These are phyloP conservation scores for Nycteola revayana DNA, from an alignment of 2,888 invertebrate genomes.

Conservation along the genomic window DNA sequence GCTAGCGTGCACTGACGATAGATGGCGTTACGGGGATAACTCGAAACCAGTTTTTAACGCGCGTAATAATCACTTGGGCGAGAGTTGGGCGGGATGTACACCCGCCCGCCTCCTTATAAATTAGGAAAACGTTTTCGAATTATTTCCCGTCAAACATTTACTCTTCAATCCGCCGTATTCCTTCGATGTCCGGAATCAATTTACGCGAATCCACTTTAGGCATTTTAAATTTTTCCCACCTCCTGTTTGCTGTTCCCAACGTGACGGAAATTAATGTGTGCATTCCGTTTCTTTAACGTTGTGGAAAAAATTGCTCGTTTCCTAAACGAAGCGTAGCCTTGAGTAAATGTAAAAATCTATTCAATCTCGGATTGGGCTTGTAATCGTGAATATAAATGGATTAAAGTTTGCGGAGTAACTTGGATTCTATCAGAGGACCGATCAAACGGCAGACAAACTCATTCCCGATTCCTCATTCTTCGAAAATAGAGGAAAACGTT, in stretches of 20 bases:
- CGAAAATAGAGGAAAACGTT: constrained; percentile 47
- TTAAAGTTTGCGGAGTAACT: constrained; percentile 50
- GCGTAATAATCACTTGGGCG: constrained; percentile 44
- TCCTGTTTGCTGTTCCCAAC: constrained; percentile 54
- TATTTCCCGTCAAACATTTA: constrained; percentile 68
- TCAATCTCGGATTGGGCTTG: constrained; percentile 48
- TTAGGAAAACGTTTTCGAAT: constrained; percentile 72
- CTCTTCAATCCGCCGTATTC: constrained; percentile 58
- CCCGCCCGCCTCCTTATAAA: constrained; percentile 54
- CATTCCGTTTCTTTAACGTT: constrained; percentile 53
- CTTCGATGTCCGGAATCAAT: constrained; percentile 73
- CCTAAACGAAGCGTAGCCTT: constrained; percentile 34
- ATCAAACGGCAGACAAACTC: constrained; percentile 49
- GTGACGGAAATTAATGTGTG: constrained; percentile 76
- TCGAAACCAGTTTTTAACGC: constrained; percentile 24
- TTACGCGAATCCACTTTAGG: constrained; percentile 61
- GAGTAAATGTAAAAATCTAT: constrained; percentile 56
- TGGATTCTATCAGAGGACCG: constrained; percentile 39
- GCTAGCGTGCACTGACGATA: constrained; percentile 34
- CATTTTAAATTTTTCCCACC: constrained; percentile 64
- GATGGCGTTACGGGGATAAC: constrained; percentile 57
- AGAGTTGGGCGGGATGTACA: constrained; percentile 29
- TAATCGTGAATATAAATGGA: constrained; percentile 55
- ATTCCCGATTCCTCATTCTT: constrained; percentile 45
- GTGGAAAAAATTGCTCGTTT: constrained; percentile 44